Base-by-base conservation (phyloP, 2,113 vertebrate species). In the Ictalurus punctatus region DNA sequence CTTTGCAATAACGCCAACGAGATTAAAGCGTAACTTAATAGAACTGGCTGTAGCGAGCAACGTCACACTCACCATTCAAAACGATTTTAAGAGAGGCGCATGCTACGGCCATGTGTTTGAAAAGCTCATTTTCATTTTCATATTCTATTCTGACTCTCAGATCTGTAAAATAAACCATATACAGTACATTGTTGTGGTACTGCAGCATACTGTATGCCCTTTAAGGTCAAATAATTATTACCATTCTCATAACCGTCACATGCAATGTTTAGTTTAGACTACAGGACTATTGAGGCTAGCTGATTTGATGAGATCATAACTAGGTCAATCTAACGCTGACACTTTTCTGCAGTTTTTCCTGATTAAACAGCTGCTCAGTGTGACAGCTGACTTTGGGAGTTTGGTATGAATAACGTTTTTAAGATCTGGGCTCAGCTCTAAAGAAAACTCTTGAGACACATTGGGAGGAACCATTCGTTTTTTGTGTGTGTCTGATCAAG, bases 331-430 rank as follows among this genome's bases (percentile, higher is more conserved):
- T 27, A 48, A 63, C 69, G 58, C 84, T 48, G 79, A 71, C 25
- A 27, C 76, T 81, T 88, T 52, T 74, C 30, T 56, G 54, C 54
- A 56, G 86, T 67, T 87, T 80, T 78, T 86, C 65, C 86, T 87
- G 74, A 89, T 91, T 87, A 91, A 89, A 83, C 88, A 91, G 88
- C 88, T 91, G 90, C 84, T 86, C 52, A 25, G 16, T 88, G 63
- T 89, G 86, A 87, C 74, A 76, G 78, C 86, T 84, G 88, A 83
- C 63, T 91, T 81, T 88, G 58, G 88, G 88, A 78, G 80, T 91
- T 81, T 86, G 58, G 76, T 71, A 74, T 78, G 86, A 84, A 37
- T 73, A 80, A 61, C 76, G 63, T 86, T 88, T 54, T 76, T 85
- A 12, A 87, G 88, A 65, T 74, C 84, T 87, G 74, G 90, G 25